Evolutionary conservation across 2,888 invertebrate species (phyloP), one percentile per base, ranked within the genome.

Genomic region (Ichneumoninae sp.): DNA sequence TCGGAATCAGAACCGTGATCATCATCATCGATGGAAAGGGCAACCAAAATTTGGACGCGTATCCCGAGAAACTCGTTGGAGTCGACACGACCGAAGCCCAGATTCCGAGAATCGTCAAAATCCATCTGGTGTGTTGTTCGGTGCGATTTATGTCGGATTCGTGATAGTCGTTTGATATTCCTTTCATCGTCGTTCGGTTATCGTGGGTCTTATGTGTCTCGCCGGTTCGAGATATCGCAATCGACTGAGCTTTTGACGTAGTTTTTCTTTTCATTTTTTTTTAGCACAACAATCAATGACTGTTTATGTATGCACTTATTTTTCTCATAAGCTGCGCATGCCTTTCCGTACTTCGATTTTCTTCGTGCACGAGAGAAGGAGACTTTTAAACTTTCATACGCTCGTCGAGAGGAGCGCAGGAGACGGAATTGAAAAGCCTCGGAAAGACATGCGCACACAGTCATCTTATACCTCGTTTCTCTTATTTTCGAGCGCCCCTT

Each of bases 71-170:
- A 62, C 19, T 72, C 52, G 79, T 76, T 26, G 82, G 26, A 13
- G 77, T 60, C 19, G 80, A 57, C 22, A 70, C 66, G 0, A 87
- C 72, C 6, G 57, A 54, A 1, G 84, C 54, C 86, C 86, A 86
- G 36, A 84, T 76, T 0, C 85, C 85, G 16, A 87, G 52, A 19
- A 79, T 19, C n/a, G 77, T 74, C 4, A 87, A 33, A 62, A 84
- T 57, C 75, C 79, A 86, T 62, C 80, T 76, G 8, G 84, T 86
- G 26, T 83, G 81, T 26, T 68, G 68, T 40, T 47, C 16, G 10
- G n/a, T 30, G 47, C 79, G 47, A 82, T 74, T 44, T 19, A 82
- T 57, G 44, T 80, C 76, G 22, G 36, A 26, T 16, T 10, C 52
- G 50, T 68, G 54, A 66, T 80, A 30, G 8, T 54, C 26, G 57